Base-by-base conservation (phyloP, 1,140 invertebrate genomes). In the Leptoteleia sp. region DNA sequence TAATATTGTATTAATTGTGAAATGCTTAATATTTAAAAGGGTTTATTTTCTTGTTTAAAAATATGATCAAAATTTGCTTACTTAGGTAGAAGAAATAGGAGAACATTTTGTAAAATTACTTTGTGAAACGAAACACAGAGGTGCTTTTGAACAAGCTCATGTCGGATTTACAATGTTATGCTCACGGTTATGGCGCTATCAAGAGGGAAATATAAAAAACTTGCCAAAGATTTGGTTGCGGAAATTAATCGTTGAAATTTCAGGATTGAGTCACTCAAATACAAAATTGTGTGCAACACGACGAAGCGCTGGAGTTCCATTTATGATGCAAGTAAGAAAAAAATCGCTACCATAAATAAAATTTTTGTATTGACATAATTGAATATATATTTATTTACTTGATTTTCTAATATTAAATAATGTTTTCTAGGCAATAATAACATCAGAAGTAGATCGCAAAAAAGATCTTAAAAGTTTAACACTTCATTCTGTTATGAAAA, bases 141-240 rank as follows among this genome's bases (percentile, higher is more conserved):
- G 97, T 2, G 97, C 97, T 33, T 98, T 98, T 90, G 97, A 99
- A 87, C 95, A 98, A 89, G 96, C 95, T 3, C 96, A 96, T 87
- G 92, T 97, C 57, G 97, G 96, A 4, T 98, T 98, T 89, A 92
- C 91, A 12, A 92, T 93, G 81, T 88, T 98, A 27, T 94, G 95
- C 79, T 84, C 89, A n/a, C 87, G 90, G 80, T 85, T 95, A 8
- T 95, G 93, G 92, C 92, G 76, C 6, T 37, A 77, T 40, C 57
- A 75, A 40, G 59, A 79, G 4, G 40, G 33, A n/a, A 25, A 35
- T 15, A 82, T 96, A 8, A 92, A 93, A 78, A 81, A 90, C 31
- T 85, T 96, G 27, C 95, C 95, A 4, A 86, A 88, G 25, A 78
- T 88, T 16, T 97, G 96, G 95, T 83, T 98, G 15, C 80, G 91